phyloP scores from a whole-genome alignment of 2,797 vertebrate species.

The Tenualosa thibaudeaui region DNA sequence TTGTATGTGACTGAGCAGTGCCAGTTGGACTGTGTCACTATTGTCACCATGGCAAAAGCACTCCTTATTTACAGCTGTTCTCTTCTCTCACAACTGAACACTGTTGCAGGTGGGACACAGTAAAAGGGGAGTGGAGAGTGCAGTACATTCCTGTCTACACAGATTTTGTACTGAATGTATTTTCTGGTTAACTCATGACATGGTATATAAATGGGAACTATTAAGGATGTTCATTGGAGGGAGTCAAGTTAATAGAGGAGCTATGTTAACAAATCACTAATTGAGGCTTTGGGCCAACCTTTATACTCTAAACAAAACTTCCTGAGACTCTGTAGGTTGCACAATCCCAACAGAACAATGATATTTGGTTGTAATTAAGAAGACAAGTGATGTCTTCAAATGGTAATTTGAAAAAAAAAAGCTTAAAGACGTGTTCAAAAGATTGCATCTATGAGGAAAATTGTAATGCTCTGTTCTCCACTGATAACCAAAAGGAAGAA shows the following conservation, averaged over 20 bases:
- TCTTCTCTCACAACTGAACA: background rate
- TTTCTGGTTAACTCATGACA: background rate
- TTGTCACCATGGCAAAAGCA: background rate
- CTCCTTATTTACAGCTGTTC: background rate
- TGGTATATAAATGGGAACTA: background rate
- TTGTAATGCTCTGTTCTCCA: background rate
- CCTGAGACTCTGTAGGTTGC: background rate
- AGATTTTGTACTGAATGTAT: background rate
- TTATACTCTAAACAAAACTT: background rate
- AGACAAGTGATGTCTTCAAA: background rate
- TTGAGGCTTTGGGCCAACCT: background rate
- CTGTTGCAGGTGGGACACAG: background rate
- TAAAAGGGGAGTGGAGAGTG: background rate
- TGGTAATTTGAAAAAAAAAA: background rate
- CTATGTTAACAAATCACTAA: background rate
- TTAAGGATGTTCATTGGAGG: background rate
- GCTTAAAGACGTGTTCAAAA: background rate
- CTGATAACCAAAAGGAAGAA: background rate
- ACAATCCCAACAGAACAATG: background rate
- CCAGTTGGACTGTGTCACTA: background rate
- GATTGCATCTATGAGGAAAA: slow-evolving; percentile 2
- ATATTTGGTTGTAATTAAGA: background rate
- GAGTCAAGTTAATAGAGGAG: background rate
- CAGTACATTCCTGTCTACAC: background rate
- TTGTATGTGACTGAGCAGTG: background rate